A percentile compares a stretch with the other conserved stretches of the same genome.
Conservation (phyloP, 2,888 invertebrate genomes). For the Aporophyla lueneburgensis region DNA sequence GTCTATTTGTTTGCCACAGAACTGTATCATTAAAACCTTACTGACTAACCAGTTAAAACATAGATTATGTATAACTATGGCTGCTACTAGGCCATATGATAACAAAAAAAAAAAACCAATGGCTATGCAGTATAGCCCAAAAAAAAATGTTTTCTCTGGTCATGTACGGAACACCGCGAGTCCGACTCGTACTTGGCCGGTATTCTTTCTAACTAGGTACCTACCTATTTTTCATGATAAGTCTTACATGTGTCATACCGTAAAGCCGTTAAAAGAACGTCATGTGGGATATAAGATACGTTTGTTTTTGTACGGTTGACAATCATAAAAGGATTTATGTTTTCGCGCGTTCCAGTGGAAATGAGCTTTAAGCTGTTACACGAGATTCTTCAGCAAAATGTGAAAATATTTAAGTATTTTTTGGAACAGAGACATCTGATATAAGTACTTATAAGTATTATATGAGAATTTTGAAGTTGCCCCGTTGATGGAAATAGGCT, state of each 20-base stretch:
- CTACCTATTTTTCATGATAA: slow-evolving; percentile 34
- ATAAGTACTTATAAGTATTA: neutral
- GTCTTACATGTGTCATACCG: slow-evolving; percentile 29
- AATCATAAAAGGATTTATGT: slow-evolving; percentile 39
- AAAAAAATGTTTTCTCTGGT: no score
- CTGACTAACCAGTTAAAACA: neutral
- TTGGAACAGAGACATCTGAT: neutral
- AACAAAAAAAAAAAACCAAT: neutral
- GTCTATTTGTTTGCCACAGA: neutral
- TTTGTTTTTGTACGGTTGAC: slow-evolving; percentile 32
- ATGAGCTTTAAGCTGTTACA: slow-evolving; percentile 3
- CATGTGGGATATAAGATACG: slow-evolving; percentile 23
- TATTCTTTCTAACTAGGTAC: slow-evolving; percentile 16
- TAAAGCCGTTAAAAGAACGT: slow-evolving; percentile 31
- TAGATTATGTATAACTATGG: neutral
- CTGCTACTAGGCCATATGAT: neutral
- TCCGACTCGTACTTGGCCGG: neutral
- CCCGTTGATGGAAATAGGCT: no score
- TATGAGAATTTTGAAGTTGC: no score
- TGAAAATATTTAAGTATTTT: neutral
- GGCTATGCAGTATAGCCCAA: no score
- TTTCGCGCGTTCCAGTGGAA: slow-evolving; percentile 3
- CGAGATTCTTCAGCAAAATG: slow-evolving; percentile 5
- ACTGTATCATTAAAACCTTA: neutral
- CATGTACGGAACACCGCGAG: neutral